phyloP scores from a whole-genome alignment of 2,888 invertebrate species.

The Anticlea derivata region DNA sequence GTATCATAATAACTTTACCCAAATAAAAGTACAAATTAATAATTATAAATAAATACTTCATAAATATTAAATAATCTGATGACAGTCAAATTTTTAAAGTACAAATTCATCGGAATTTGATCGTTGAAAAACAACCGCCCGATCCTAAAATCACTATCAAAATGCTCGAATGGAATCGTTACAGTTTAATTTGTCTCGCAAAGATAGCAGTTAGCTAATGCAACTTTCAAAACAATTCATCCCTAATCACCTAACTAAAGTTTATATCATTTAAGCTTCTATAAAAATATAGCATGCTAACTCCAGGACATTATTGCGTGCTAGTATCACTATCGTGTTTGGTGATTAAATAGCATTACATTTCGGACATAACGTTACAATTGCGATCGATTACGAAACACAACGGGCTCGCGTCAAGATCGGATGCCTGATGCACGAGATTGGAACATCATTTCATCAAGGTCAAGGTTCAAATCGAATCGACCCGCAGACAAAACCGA shows the following conservation, averaged over 20 bases:
- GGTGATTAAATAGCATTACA: slow-evolving; percentile 22
- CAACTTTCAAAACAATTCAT: slow-evolving; percentile 18
- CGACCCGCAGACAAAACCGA: background rate
- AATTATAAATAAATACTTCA: slow-evolving; percentile 4
- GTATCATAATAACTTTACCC: background rate
- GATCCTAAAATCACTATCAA: slow-evolving; percentile 28
- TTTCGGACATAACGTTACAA: background rate
- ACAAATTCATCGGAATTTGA: slow-evolving; percentile 24
- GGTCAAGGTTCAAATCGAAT: too few species aligned
- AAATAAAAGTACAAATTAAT: slow-evolving; percentile 5
- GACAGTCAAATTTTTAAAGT: slow-evolving; percentile 13
- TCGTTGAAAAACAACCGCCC: slow-evolving; percentile 15
- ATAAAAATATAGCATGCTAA: slow-evolving; percentile 29
- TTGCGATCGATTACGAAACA: background rate
- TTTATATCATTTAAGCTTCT: slow-evolving; percentile 22
- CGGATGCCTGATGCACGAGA: too few species aligned
- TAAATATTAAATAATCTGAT: slow-evolving; percentile 3
- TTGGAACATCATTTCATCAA: too few species aligned
- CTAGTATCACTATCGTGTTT: slow-evolving; percentile 17
- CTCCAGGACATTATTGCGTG: slow-evolving; percentile 24
- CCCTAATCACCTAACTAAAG: slow-evolving; percentile 19
- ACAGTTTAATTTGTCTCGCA: slow-evolving; percentile 16
- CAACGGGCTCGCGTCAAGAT: slow-evolving; percentile 10
- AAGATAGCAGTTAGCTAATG: slow-evolving; percentile 13
- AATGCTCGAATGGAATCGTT: slow-evolving; percentile 33